Percentiles rank a stretch among this genome's conserved stretches.
phyloP scores from a whole-genome alignment of 35 echinoderm and acorn worm species.

The Ophioderma brevispina region DNA sequence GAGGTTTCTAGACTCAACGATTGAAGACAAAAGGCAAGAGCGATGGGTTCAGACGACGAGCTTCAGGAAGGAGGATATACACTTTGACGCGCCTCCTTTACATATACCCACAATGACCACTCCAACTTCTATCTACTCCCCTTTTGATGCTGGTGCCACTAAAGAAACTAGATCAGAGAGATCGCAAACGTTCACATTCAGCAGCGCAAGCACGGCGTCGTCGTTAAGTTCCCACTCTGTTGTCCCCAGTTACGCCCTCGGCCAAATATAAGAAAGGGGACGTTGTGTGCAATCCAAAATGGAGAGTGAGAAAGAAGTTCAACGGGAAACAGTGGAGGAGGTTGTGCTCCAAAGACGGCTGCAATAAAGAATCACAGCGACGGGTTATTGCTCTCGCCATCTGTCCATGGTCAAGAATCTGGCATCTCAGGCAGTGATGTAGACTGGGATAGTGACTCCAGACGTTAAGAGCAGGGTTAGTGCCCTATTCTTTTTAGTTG shows the following conservation, averaged over 20 bases:
- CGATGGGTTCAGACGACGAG: constrained; percentile 83
- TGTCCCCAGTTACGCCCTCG: constrained; percentile 61
- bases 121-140: constrained; percentile 33
- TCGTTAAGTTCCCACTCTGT: constrained; percentile 56
- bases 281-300: constrained; percentile 91
- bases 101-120: constrained; percentile 23
- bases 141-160: constrained; percentile 28
- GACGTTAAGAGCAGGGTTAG: too few species aligned
- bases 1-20: background rate
- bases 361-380: constrained; percentile 97
- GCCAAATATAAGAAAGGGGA: constrained; percentile 94
- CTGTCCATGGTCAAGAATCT: constrained; percentile 91
- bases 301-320: constrained; percentile 92
- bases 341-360: constrained; percentile 90
- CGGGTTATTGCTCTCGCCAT: constrained; percentile 98
- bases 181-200: constrained; percentile 77
- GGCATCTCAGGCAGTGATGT: constrained; percentile 60
- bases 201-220: constrained; percentile 85
- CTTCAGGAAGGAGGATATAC: constrained; percentile 75
- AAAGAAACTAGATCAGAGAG: background rate
- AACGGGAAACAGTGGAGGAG: constrained; percentile 98
- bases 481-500: too few species aligned
- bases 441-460: constrained; percentile 95
- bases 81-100: constrained; percentile 54
- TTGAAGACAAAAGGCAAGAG: constrained; percentile 25